Evolutionary conservation across 2,797 vertebrate species (phyloP).

Genomic region (Morus bassanus): DNA sequence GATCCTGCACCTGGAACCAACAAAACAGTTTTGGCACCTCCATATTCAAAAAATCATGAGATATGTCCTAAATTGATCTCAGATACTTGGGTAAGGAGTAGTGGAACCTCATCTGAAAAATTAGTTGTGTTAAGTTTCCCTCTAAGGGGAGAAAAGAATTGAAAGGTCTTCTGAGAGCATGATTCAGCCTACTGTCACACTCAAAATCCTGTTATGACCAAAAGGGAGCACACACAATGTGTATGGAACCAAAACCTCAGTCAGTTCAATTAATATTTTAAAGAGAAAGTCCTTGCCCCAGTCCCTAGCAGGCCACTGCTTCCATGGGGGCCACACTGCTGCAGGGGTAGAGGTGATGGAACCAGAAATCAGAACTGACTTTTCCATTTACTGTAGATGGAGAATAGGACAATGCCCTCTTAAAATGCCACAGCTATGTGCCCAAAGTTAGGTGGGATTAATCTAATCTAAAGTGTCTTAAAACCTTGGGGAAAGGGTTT

Average conservation of each 20-base stretch:
- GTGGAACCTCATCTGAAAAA: neutral
- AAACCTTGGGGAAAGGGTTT: neutral
- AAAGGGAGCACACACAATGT: neutral
- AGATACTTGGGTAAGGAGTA: neutral
- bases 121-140: neutral
- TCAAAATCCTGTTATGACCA: neutral
- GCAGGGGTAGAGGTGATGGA: neutral
- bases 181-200: neutral
- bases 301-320: neutral
- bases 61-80: neutral
- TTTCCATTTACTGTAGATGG: neutral
- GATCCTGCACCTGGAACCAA: neutral
- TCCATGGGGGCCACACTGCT: neutral
- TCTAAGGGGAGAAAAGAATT: neutral
- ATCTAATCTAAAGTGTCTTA: neutral
- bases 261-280: neutral
- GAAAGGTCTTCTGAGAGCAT: neutral
- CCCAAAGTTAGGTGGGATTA: neutral
- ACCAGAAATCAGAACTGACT: neutral
- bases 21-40: accelerated
- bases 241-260: neutral
- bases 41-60: neutral
- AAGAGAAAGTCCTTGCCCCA: neutral
- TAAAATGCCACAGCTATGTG: neutral
- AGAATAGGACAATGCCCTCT: neutral